These are phyloP conservation scores for Myathropa florea DNA, from an alignment of 2,888 invertebrate species.

Conservation along the genomic window DNA sequence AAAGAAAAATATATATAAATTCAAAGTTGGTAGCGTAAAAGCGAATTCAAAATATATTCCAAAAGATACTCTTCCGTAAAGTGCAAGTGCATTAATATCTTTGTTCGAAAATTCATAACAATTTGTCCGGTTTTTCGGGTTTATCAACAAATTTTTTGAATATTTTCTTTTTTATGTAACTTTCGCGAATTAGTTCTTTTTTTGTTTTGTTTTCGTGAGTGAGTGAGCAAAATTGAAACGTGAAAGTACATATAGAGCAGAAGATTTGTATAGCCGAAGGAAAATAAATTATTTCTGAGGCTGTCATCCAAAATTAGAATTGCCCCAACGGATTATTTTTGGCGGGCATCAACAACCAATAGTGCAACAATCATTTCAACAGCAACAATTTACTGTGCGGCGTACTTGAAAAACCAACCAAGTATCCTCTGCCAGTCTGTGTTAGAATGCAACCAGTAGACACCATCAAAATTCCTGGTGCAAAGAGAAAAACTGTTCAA, in stretches of 20 bases:
- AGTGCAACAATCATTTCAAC: constrained; percentile 1
- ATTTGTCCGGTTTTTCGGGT: constrained; percentile 56
- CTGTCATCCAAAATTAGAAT: constrained; percentile 71
- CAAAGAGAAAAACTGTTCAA: constrained; percentile 48
- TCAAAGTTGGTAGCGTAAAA: constrained; percentile 66
- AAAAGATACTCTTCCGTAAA: constrained; percentile 18
- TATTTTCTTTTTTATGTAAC: constrained; percentile 53
- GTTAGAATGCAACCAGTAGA: constrained; percentile 58
- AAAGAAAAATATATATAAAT: constrained; percentile 23
- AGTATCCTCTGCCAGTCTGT: constrained; percentile 26
- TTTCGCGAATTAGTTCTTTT: constrained; percentile 35
- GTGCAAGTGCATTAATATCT: constrained; percentile 7
- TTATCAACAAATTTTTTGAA: constrained; percentile 14
- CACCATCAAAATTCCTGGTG: constrained; percentile 27
- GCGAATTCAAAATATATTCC: constrained; percentile 55
- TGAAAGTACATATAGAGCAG: constrained; percentile 15
- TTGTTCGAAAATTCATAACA: not conserved
- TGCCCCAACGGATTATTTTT: constrained; percentile 69
- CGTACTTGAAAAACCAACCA: constrained; percentile 44
- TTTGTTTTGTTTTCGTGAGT: constrained; percentile 34
- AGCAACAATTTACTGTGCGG: constrained; percentile 22
- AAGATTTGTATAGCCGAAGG: too few relatives aligned
- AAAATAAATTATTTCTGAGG: constrained; percentile 59
- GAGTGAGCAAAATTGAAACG: constrained; percentile 44
- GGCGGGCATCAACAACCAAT: constrained; percentile 58